Evolutionary conservation across 2,797 vertebrate genomes (phyloP), one percentile per base, ranked within the genome.

Genomic region (Catamblyrhynchus diadema): DNA sequence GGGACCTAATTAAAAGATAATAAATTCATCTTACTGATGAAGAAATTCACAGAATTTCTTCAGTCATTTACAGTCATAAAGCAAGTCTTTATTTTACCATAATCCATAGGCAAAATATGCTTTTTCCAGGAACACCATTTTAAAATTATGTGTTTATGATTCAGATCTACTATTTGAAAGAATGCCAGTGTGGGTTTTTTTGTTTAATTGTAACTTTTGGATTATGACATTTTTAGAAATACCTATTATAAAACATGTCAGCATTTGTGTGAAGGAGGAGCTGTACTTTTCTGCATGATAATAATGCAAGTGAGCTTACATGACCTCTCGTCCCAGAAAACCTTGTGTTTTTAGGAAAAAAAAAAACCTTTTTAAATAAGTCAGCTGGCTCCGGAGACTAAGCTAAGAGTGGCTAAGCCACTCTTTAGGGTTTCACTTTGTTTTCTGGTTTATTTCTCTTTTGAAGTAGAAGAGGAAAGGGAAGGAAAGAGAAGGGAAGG

Each of bases 21-120:
- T 98, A 99, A 99, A 99, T 99, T 98, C 98, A 98, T 98, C 98
- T 98, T 98, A 98, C 98, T 99, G 99, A 99, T 99, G 98, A 98
- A 98, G 98, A 98, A 98, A 99, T 97, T 98, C 98, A 98, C 98
- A 96, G 98, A 97, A 41, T 94, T 83, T 97, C 18, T 42, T 42
- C 41, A 97, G 96, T 97, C 93, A 97, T 98, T 98, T 98, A 98
- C 98, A 98, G 98, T 97, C 96, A 97, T 97, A 98, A 98, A 98
- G 97, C 98, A 98, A 98, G 97, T 96, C 94, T 98, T 98, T 98
- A 97, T 98, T 96, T 98, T 97, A 93, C 88, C 81, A 91, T 97
- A 97, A 96, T 97, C 94, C 93, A 97, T 95, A 97, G 98, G 97
- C 93, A 98, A 97, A 96, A 96, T 88, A 91, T 85, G 89, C 74